A percentile compares a stretch with the other conserved stretches of the same genome.
Conservation (phyloP, 1,140 invertebrate species). For the Dendroctonus valens region DNA sequence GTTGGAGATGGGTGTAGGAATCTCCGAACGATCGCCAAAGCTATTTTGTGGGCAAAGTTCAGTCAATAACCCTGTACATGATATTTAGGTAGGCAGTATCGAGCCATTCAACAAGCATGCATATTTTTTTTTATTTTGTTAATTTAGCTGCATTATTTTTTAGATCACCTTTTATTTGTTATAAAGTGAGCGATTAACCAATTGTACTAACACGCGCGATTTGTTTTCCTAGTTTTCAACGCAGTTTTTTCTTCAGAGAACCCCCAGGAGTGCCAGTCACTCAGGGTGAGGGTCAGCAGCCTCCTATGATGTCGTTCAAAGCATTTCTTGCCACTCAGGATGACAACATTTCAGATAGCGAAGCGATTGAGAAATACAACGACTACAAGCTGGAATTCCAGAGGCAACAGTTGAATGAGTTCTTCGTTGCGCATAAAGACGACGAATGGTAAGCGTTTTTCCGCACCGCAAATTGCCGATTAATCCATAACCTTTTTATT, state of each 20-base stretch:
- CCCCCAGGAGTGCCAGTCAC: conserved; percentile 28
- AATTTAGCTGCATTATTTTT: background rate
- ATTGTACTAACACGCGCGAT: conserved; percentile 19
- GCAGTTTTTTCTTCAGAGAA: conserved; percentile 48
- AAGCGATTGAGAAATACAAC: conserved; percentile 96
- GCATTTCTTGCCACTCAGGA: conserved; percentile 94
- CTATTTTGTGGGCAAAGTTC: no score
- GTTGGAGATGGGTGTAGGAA: no score
- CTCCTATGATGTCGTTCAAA: conserved; percentile 97
- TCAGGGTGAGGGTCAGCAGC: conserved; percentile 66
- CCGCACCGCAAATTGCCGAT: no score
- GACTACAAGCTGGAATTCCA: conserved; percentile 98
- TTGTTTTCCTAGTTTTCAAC: conserved; percentile 33
- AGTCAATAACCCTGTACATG: no score
- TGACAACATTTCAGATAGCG: conserved; percentile 95
- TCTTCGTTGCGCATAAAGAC: conserved; percentile 98
- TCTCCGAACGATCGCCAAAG: no score
- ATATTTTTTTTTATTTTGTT: conserved; percentile 7
- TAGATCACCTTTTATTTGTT: conserved; percentile 28
- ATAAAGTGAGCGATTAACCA: background rate
- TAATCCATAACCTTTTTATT: no score
- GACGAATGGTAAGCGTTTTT: conserved; percentile 87
- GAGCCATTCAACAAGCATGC: background rate
- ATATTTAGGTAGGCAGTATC: no score
- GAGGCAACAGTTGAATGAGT: conserved; percentile 95